These are phyloP conservation scores for Agonopterix alstromeriana DNA, from an alignment of 2,888 invertebrate genomes.

Conservation along the genomic window DNA sequence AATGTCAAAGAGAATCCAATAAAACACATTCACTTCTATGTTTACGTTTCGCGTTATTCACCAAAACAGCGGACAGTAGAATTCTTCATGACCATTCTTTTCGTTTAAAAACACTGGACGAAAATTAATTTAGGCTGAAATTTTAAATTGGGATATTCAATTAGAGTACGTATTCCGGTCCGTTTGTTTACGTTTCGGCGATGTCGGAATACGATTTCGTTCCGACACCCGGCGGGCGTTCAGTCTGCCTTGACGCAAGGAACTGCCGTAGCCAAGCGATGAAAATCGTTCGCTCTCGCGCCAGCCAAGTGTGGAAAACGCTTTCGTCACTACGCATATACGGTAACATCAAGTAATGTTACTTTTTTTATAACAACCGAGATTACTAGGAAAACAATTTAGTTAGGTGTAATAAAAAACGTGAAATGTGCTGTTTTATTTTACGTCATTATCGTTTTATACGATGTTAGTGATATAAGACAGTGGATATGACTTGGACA, in stretches of 20 bases:
- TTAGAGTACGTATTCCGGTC: not conserved
- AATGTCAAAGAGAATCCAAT: too few relatives aligned
- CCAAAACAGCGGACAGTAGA: too few relatives aligned
- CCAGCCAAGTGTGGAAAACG: conserved; percentile 49
- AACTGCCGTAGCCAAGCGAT: conserved; percentile 32
- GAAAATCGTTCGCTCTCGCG: conserved; percentile 38
- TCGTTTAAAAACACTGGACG: too few relatives aligned
- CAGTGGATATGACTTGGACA: too few relatives aligned
- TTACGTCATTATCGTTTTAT: conserved; percentile 1
- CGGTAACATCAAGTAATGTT: conserved; percentile 12
- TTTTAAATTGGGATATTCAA: not conserved
- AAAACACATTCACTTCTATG: too few relatives aligned
- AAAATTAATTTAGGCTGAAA: not conserved
- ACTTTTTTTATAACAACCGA: conserved; percentile 11
- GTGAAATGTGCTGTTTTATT: not conserved
- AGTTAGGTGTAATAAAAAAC: conserved; percentile 1
- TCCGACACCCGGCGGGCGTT: conserved; percentile 21
- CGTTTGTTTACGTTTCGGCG: conserved; percentile 45
- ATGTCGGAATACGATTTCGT: conserved; percentile 14
- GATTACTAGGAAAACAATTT: conserved; percentile 10
- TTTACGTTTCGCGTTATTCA: too few relatives aligned
- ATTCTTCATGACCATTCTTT: too few relatives aligned
- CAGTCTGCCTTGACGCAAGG: conserved; percentile 18
- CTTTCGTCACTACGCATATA: conserved; percentile 35
- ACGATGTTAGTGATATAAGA: not conserved